These are phyloP conservation scores for Austrolebias charrua DNA, from an alignment of 2,797 vertebrate species.

Conservation along the genomic window DNA sequence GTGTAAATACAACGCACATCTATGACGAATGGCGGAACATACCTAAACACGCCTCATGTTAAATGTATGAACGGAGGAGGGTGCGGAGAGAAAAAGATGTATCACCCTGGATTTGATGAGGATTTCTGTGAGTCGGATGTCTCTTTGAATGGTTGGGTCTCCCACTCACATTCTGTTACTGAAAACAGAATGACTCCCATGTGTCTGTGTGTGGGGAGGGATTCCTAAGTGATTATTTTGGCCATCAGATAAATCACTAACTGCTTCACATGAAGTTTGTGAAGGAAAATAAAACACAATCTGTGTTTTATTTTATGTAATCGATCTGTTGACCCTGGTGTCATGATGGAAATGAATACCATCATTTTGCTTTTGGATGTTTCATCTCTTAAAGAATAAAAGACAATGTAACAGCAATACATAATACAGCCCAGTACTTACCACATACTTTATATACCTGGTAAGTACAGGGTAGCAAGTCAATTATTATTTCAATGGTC, in stretches of 20 bases:
- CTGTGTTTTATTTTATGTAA: conserved; percentile 21
- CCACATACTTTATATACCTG: too few relatives aligned
- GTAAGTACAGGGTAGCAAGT: too few relatives aligned
- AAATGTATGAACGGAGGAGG: conserved; percentile 65
- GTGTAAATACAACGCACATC: conserved; percentile 37
- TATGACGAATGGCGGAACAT: conserved; percentile 51
- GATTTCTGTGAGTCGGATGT: conserved; percentile 56
- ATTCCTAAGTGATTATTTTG: conserved; percentile 58
- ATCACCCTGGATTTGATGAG: conserved; percentile 38
- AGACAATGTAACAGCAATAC: too few relatives aligned
- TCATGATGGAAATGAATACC: neutral
- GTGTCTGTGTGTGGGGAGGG: conserved; percentile 55
- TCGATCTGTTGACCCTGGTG: conserved; percentile 16
- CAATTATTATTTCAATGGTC: too few relatives aligned
- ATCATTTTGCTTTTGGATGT: neutral
- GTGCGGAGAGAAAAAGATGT: conserved; percentile 12
- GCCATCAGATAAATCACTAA: conserved; percentile 39
- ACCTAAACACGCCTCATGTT: conserved; percentile 44
- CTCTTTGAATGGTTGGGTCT: conserved; percentile 58
- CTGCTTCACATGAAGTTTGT: conserved; percentile 13
- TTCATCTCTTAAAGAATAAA: neutral
- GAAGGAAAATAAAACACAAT: neutral
- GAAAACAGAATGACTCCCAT: conserved; percentile 38
- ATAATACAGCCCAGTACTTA: too few relatives aligned
- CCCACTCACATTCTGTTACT: conserved; percentile 65